Base-by-base conservation (phyloP, 2,888 invertebrate genomes). In the Pseudococcus jackbeardsleyi region DNA sequence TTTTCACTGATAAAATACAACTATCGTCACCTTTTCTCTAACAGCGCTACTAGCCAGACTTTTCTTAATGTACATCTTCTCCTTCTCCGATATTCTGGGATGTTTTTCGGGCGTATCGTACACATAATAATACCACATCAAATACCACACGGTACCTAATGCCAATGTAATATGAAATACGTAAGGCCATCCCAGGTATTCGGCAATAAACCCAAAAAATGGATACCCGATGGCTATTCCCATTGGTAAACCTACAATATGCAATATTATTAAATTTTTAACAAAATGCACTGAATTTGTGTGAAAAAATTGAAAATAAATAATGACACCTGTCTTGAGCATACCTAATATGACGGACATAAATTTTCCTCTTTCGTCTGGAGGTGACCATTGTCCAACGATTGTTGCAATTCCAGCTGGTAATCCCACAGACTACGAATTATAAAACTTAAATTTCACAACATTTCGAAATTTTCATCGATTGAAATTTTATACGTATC, bases 151-250 rank as follows among this genome's bases (percentile, higher is more conserved):
- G 9, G 39, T 19, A 9, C 50, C 79, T 2, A 54, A 3, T 26
- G 39, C 33, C 77, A 22, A 42, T n/a, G 88, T 88, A 0, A 42
- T 15, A 22, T 88, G 77, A 93, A 98, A 98, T 22, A 97, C 96
- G 0, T 96, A 96, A 90, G 96, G 95, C 98, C 98, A 98, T 12
- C 97, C 97, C 88, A 95, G 93, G 89, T 94, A 93, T 9, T 94
- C 94, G 90, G 96, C 96, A n/a, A 88, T 88, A 5, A 88, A 54
- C 9, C 88, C 88, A 12, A 72, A 88, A 26, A 88, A 19, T 17
- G 82, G 1, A 19, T 42, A 82, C 11, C 42, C 79, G 0, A 19
- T 46, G 6, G 79, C 15, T 19, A 46, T 46, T 9, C 79, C 79
- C n/a, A 82, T 11, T 5, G 79, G 42, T 7, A 46, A 19, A 5